Base-by-base conservation (phyloP, 2,888 invertebrate species). In the Volucella bombylans region DNA sequence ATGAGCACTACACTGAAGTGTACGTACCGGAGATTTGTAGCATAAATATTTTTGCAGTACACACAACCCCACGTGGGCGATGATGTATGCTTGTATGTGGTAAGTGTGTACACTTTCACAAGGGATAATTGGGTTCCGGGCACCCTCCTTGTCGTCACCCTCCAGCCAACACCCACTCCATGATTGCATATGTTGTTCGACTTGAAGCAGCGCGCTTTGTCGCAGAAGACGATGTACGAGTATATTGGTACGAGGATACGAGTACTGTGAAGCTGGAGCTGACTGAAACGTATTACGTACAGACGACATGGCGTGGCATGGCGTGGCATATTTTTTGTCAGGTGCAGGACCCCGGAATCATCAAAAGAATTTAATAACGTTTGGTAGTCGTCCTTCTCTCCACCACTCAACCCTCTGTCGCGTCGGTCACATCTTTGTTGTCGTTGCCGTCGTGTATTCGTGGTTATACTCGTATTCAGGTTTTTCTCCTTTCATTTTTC, bases 21-120 rank as follows among this genome's bases (percentile, higher is more conserved):
- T 85, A 72, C 85, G 85, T 81, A 85, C 85, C 85, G 81, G 85
- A 85, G 85, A 85, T 85, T 85, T 85, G 76, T 85, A 85, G 85
- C 81, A 85, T 85, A 85, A 85, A 85, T 85, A 85, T 85, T 85
- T 76, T 85, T 72, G 67, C 81, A 85, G 57, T 76, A 76, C 74
- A 68, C 55, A 61, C 71, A 76, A 61, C 47, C 61, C 9, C 43
- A 39, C 54, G 14, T 18, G 72, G 57, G 18, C 14, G 45, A 11
- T 4, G 45, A 11, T 4, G 15, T 41, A 23, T 4, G 41, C 6
- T 18, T 18, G 18, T 43, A 52, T 45, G 14, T 47, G 52, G 41
- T 15, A 62, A 47, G n/a, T 23, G 15, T 49, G 54, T 41, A 59
- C 61, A 71, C 82, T 61, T 72, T 71, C 49, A 57, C 68, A 31